Percentiles rank a stretch among this genome's conserved stretches.
These are phyloP conservation scores for Megalops cyprinoides DNA, from an alignment of 2,797 vertebrate species.

Conservation along the genomic window DNA sequence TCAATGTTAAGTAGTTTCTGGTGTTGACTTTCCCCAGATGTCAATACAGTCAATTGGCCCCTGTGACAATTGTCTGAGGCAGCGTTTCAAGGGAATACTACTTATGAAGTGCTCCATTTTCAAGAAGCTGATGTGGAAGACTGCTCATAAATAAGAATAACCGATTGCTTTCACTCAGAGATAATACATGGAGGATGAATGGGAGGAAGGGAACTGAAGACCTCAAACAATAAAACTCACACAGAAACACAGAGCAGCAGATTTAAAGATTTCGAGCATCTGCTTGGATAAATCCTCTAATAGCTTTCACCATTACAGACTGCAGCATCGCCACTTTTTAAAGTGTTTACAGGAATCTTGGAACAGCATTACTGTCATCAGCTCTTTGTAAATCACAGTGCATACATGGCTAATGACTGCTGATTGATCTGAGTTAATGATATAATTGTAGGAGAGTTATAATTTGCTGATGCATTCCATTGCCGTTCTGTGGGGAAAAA, in stretches of 20 bases:
- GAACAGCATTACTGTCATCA: slow-evolving; percentile 30
- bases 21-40: too few relatives aligned
- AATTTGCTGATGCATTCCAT: not conserved
- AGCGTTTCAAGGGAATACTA: slow-evolving; percentile 37
- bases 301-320: not conserved
- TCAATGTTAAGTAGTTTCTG: too few relatives aligned
- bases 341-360: slow-evolving; percentile 32
- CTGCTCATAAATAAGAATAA: slow-evolving; percentile 44
- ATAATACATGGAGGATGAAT: slow-evolving; percentile 10
- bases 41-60: slow-evolving; percentile 36
- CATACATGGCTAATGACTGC: not conserved
- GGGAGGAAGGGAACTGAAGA: slow-evolving; percentile 22
- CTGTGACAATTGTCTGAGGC: slow-evolving; percentile 33
- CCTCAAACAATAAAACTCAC: slow-evolving; percentile 32
- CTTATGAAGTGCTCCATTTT: slow-evolving; percentile 37
- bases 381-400: slow-evolving; percentile 25
- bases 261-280: slow-evolving; percentile 14
- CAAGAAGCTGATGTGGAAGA: slow-evolving; percentile 24
- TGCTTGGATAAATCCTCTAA: slow-evolving; percentile 24
- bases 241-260: slow-evolving; percentile 26
- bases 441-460: not conserved
- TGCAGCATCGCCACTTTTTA: slow-evolving; percentile 23
- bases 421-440: not conserved
- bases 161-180: slow-evolving; percentile 29
- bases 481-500: too few relatives aligned